A percentile compares a stretch with the other conserved stretches of the same genome.
phyloP scores from a whole-genome alignment of 2,797 vertebrate genomes.

The Tadarida brasiliensis region DNA sequence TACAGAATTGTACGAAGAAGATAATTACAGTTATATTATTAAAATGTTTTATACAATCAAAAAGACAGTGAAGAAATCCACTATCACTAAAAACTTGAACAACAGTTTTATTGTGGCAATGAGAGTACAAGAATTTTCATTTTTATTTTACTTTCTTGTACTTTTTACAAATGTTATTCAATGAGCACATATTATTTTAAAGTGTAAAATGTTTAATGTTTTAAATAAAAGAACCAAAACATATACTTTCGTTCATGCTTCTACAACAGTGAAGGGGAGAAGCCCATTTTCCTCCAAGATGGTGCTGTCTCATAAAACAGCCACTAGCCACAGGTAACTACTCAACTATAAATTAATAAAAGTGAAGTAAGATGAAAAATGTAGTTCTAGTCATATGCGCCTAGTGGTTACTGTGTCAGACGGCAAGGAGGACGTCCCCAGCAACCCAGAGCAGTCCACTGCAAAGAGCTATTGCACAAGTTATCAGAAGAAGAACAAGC shows the following conservation, averaged over 20 bases:
- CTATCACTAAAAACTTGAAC: background rate
- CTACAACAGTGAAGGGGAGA: background rate
- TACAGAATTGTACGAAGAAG: background rate
- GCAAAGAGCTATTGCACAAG: background rate
- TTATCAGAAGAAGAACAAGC: background rate
- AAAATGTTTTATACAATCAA: background rate
- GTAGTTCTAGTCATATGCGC: background rate
- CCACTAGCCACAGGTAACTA: background rate
- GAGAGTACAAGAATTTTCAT: background rate
- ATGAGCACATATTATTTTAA: constrained; percentile 7
- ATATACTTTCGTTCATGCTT: background rate
- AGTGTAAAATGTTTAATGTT: background rate
- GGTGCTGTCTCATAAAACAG: background rate
- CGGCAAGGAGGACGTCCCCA: background rate
- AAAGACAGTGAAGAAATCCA: background rate
- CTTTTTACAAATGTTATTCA: constrained; percentile 9
- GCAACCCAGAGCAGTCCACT: background rate
- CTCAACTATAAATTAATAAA: constrained; percentile 28
- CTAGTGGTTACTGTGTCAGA: background rate
- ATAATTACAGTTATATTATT: background rate
- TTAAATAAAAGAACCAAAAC: background rate
- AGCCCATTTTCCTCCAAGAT: background rate
- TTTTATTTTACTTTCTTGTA: background rate
- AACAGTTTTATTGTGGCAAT: background rate
- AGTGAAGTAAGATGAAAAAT: constrained; percentile 2